Evolutionary conservation across 37 sponge, comb jelly and placozoan species (phyloP), one percentile per base, ranked within the genome.

Genomic region (Oopsacas minuta): DNA sequence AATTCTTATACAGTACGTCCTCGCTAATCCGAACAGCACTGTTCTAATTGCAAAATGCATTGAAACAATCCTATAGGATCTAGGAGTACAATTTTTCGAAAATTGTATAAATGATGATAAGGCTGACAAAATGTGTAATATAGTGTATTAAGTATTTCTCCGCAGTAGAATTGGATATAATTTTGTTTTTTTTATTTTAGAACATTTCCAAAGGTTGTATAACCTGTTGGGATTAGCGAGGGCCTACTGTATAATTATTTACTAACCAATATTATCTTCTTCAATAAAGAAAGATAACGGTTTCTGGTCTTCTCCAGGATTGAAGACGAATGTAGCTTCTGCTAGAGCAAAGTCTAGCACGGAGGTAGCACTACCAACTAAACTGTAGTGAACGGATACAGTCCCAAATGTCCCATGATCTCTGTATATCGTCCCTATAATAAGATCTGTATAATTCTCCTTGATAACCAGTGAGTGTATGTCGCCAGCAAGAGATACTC

Each of bases 321-420:
- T 3, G 75, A 61, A 61, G 5, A 61, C 75, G 75, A 61, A 61
- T 5, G 75, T 61, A 3, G 75, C 75, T 34, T 61, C 75, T n/a
- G 75, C 75, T 34, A 61, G 22, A 5, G 28, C 75, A 34, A 61
- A 61, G 75, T 61, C 75, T 34, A 32, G 28, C 7, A 61, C 75
- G 7, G 75, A 61, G 28, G 75, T 61, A 61, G 75, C 75, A 61
- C 32, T 61, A 34, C 75, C 75, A 5, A 61, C 75, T 3, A 61
- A 34, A n/a, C 75, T 61, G 75, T 61, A 61, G 75, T 61, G 75
- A 3, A 61, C 75, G 5, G 75, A 61, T 34, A 61, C 75, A n/a
- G 30, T 61, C 17, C 75, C 75, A 20, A 25, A 3, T 3, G 30
- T n/a, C 30, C 75, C 75, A 10, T n/a, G 28, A 34, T 12, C 75